Percentiles rank a stretch among this genome's conserved stretches.
These are phyloP conservation scores for Morus bassanus DNA, from an alignment of 2,797 vertebrate genomes.

Conservation along the genomic window DNA sequence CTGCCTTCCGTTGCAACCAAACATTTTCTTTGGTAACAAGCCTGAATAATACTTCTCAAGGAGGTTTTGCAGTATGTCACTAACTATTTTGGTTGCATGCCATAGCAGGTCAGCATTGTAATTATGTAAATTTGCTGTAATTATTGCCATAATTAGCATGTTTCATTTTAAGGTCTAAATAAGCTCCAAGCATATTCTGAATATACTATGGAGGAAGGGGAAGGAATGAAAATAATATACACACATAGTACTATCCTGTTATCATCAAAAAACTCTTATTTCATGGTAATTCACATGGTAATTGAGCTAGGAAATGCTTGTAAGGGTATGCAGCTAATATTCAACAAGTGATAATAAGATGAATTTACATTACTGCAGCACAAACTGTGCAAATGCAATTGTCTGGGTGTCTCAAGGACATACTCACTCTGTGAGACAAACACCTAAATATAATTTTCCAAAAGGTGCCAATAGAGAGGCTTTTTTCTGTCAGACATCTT, in stretches of 20 bases:
- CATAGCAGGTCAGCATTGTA: neutral
- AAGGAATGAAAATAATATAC: neutral
- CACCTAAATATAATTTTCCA: neutral
- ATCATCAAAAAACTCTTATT: constrained; percentile 19
- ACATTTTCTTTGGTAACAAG: constrained; percentile 29
- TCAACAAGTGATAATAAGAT: constrained; percentile 28
- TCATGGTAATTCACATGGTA: constrained; percentile 43
- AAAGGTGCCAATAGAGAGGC: neutral
- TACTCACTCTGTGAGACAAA: neutral
- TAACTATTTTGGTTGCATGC: constrained; percentile 16
- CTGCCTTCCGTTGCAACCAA: neutral
- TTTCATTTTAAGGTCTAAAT: constrained; percentile 27
- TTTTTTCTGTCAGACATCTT: neutral
- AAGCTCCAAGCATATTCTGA: neutral
- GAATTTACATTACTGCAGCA: neutral
- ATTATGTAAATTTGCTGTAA: constrained; percentile 44
- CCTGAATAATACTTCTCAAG: neutral
- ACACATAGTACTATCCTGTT: neutral
- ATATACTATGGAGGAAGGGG: neutral
- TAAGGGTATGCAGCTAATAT: neutral
- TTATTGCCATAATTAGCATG: constrained; percentile 12
- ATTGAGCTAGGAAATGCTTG: constrained; percentile 14
- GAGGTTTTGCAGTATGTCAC: neutral
- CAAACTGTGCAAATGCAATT: neutral
- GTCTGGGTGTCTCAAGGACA: neutral